phyloP scores from a whole-genome alignment of 1,140 invertebrate genomes.

The Teleopsis dalmanni region DNA sequence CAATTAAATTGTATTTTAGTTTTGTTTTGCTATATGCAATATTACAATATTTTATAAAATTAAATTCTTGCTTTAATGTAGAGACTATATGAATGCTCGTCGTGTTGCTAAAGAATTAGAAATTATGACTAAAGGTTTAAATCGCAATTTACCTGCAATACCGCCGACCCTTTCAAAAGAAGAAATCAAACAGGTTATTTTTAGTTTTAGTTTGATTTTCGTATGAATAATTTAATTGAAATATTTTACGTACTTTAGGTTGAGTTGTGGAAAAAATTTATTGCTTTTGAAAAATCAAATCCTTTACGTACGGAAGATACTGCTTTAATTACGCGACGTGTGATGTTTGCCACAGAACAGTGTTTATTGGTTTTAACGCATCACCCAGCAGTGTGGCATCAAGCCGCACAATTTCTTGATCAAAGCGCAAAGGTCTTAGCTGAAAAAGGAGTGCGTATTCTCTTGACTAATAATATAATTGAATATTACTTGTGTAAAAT shows the following conservation, averaged over 20 bases:
- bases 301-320: conserved; percentile 94
- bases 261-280: conserved; percentile 99
- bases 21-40: neutral
- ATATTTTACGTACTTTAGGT: conserved; percentile 54
- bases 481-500: too few species aligned
- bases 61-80: conserved; percentile 2
- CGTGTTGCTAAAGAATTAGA: conserved; percentile 96
- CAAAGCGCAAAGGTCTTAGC: conserved; percentile 83
- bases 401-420: conserved; percentile 93
- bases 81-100: conserved; percentile 96
- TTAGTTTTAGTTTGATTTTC: neutral
- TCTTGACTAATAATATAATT: conserved; percentile 9
- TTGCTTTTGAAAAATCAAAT: conserved; percentile 94
- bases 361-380: conserved; percentile 92
- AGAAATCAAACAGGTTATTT: conserved; percentile 80
- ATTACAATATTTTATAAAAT: neutral
- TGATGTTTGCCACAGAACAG: conserved; percentile 99
- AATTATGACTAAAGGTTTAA: conserved; percentile 87
- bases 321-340: conserved; percentile 80
- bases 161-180: conserved; percentile 86
- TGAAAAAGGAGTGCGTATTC: conserved; percentile 79
- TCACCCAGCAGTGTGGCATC: conserved; percentile 98
- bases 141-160: conserved; percentile 87
- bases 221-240: neutral
- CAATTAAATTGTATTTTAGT: neutral